These are phyloP conservation scores for Pitta sordida DNA, from an alignment of 2,113 vertebrate species.

Conservation along the genomic window DNA sequence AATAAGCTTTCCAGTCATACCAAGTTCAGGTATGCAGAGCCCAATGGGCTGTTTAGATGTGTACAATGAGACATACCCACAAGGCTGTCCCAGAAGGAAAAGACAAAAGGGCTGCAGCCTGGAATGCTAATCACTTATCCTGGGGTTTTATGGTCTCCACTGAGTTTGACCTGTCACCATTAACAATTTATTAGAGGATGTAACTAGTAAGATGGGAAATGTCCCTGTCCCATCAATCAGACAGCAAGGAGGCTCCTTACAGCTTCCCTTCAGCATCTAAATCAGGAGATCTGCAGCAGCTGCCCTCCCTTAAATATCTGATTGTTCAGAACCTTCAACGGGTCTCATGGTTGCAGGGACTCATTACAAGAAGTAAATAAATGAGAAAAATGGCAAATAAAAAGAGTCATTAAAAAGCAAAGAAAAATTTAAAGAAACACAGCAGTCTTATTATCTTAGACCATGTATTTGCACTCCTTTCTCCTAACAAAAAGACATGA, in stretches of 20 bases:
- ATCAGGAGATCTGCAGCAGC: background rate
- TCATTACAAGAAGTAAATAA: background rate
- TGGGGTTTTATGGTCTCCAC: background rate
- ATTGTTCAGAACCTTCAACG: background rate
- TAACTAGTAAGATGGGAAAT: background rate
- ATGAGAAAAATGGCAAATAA: background rate
- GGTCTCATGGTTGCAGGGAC: background rate
- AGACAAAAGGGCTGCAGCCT: background rate
- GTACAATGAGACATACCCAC: background rate
- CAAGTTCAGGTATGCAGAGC: background rate
- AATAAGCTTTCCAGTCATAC: background rate
- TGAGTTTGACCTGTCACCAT: background rate
- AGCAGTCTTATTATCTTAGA: constrained; percentile 51
- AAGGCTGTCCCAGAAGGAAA: background rate
- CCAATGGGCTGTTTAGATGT: background rate
- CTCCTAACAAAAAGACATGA: constrained; percentile 74
- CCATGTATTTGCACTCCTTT: constrained; percentile 55
- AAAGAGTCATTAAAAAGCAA: background rate
- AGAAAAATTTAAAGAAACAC: too few species aligned
- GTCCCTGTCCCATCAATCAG: background rate
- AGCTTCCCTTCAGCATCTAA: background rate
- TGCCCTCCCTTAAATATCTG: background rate
- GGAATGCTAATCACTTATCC: background rate
- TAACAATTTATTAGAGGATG: background rate
- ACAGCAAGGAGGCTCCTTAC: background rate